phyloP scores from a whole-genome alignment of 2,888 invertebrate genomes.

The Biston betularia region DNA sequence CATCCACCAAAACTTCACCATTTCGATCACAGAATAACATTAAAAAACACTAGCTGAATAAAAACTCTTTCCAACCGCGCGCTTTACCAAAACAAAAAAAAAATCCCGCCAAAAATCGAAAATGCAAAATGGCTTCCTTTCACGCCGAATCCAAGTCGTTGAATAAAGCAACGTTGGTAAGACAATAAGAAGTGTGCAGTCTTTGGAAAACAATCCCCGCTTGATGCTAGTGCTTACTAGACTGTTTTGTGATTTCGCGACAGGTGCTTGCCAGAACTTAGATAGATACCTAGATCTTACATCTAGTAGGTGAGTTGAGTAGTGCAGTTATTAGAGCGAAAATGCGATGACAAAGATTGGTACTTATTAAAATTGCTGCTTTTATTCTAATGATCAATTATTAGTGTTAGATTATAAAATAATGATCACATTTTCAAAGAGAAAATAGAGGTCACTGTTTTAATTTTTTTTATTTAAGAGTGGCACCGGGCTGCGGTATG shows the following conservation, averaged over 20 bases:
- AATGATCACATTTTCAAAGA: no score
- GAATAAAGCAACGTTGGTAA: slow-evolving; percentile 74
- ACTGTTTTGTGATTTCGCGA: slow-evolving; percentile 54
- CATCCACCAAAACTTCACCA: slow-evolving; percentile 85
- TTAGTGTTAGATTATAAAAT: background rate
- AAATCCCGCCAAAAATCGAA: slow-evolving; percentile 21
- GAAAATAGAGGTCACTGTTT: no score
- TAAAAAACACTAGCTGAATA: slow-evolving; percentile 58
- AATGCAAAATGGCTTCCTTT: slow-evolving; percentile 65
- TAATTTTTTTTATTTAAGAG: no score
- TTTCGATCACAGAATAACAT: slow-evolving; percentile 75
- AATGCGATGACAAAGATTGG: slow-evolving; percentile 54
- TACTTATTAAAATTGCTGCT: background rate
- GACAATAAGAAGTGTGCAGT: slow-evolving; percentile 74
- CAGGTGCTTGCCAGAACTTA: slow-evolving; percentile 50
- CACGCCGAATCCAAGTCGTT: slow-evolving; percentile 69
- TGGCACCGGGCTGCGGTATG: no score
- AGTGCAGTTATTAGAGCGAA: slow-evolving; percentile 71
- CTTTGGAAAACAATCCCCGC: slow-evolving; percentile 82
- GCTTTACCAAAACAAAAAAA: slow-evolving; percentile 48
- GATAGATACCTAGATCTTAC: background rate
- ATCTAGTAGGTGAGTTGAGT: slow-evolving; percentile 6
- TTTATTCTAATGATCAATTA: background rate
- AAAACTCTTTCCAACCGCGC: slow-evolving; percentile 35
- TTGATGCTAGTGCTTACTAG: slow-evolving; percentile 45